Conservation (phyloP, 2,113 vertebrate species). For the Myrmecobius fasciatus region DNA sequence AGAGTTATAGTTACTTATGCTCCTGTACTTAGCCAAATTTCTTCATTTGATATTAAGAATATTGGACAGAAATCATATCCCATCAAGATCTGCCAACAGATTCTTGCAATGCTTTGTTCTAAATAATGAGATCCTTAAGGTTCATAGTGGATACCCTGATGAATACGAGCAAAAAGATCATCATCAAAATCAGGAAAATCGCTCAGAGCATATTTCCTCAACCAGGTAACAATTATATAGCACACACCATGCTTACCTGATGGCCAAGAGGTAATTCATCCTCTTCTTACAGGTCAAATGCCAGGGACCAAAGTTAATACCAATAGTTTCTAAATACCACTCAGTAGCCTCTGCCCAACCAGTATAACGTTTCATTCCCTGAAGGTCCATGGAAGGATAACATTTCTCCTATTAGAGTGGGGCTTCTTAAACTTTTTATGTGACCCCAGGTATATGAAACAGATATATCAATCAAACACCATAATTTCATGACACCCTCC, state of each 20-base stretch:
- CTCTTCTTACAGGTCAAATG: background rate
- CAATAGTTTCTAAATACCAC: background rate
- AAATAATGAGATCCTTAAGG: background rate
- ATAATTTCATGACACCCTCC: too few relatives aligned
- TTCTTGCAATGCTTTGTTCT: background rate
- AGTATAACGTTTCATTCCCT: background rate
- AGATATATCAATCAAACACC: too few relatives aligned
- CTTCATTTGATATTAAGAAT: background rate
- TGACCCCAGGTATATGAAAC: too few relatives aligned
- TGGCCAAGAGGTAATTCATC: background rate
- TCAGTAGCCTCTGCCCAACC: background rate
- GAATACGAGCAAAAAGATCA: background rate
- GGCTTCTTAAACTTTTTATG: too few relatives aligned
- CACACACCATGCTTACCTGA: background rate
- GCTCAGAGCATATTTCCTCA: too few relatives aligned
- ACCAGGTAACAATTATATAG: background rate
- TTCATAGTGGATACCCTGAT: background rate
- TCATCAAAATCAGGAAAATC: background rate
- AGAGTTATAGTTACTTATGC: background rate
- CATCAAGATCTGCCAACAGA: background rate
- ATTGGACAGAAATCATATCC: background rate
- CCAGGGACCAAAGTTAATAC: background rate
- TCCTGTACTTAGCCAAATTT: background rate
- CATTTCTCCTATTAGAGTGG: background rate
- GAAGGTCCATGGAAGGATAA: background rate